phyloP scores from a whole-genome alignment of 1,140 invertebrate species.

The Pogonognathellus flavescens region DNA sequence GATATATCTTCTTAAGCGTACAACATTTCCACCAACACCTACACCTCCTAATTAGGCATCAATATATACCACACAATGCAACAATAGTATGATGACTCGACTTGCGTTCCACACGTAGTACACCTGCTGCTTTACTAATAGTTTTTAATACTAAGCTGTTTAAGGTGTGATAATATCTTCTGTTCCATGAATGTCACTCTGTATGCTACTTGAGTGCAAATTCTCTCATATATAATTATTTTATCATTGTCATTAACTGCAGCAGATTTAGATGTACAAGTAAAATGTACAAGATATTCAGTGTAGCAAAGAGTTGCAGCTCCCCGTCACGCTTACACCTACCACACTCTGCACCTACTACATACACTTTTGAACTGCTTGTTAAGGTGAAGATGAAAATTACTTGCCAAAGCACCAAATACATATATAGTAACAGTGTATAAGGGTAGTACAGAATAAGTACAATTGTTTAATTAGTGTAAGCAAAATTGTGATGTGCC shows the following conservation, averaged over 20 bases:
- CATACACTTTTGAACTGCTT: not conserved
- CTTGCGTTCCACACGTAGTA: not conserved
- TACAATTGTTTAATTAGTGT: too few species aligned
- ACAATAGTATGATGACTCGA: not conserved
- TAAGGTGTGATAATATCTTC: not conserved
- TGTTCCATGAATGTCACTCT: conserved; percentile 1
- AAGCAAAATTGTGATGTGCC: too few species aligned
- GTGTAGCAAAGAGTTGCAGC: too few species aligned
- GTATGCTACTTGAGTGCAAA: not conserved
- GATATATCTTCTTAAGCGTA: conserved; percentile 26
- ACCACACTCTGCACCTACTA: not conserved
- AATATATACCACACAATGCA: not conserved
- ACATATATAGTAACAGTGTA: too few species aligned
- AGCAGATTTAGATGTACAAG: too few species aligned
- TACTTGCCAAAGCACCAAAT: too few species aligned
- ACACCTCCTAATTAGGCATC: not conserved
- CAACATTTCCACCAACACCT: conserved; percentile 17
- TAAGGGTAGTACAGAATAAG: too few species aligned
- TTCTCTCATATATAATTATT: not conserved
- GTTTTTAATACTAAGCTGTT: not conserved
- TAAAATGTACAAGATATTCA: too few species aligned
- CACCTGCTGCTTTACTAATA: not conserved
- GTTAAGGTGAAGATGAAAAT: not conserved
- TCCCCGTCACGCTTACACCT: not conserved
- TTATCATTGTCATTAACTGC: not conserved